Evolutionary conservation across 92 coral and sea anemone genomes (phyloP).

Genomic region (Porites cylindrica): DNA sequence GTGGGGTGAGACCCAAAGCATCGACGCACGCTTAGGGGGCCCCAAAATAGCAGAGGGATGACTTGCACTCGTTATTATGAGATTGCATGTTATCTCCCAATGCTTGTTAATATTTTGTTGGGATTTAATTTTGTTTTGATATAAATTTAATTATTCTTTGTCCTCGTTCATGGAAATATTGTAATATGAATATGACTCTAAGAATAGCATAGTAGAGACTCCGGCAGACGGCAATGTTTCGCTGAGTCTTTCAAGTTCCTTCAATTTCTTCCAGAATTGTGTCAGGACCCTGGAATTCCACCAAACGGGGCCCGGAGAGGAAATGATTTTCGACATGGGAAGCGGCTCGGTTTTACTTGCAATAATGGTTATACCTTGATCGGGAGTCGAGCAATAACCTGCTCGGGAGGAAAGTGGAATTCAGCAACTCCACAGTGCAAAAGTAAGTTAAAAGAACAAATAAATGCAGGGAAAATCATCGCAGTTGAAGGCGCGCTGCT

Average conservation of each 20-base stretch:
- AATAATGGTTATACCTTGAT: conserved; percentile 57
- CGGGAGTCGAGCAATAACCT: conserved; percentile 52
- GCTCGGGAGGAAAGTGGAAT: conserved; percentile 71
- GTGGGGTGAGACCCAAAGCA: too few relatives aligned
- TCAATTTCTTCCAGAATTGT: background rate
- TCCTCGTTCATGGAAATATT: too few relatives aligned
- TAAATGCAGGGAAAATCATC: background rate
- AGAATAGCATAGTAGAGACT: too few relatives aligned
- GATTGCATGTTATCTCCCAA: too few relatives aligned
- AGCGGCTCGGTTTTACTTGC: conserved; percentile 14
- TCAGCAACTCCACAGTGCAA: conserved; percentile 62
- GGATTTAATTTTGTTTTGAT: too few relatives aligned
- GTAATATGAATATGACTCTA: too few relatives aligned
- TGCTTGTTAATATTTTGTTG: too few relatives aligned
- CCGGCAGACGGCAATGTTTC: too few relatives aligned
- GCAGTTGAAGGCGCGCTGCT: background rate
- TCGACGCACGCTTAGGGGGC: too few relatives aligned
- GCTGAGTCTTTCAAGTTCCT: background rate
- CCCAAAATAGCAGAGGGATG: too few relatives aligned
- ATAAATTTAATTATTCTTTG: too few relatives aligned
- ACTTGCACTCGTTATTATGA: too few relatives aligned
- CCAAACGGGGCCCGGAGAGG: conserved; percentile 17
- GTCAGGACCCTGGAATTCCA: conserved; percentile 36
- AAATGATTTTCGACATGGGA: background rate
- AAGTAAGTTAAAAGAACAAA: conserved; percentile 16